Percentiles rank a stretch among this genome's conserved stretches.
Evolutionary conservation across 2,797 vertebrate genomes (phyloP).

Genomic region (Microhierax caerulescens): DNA sequence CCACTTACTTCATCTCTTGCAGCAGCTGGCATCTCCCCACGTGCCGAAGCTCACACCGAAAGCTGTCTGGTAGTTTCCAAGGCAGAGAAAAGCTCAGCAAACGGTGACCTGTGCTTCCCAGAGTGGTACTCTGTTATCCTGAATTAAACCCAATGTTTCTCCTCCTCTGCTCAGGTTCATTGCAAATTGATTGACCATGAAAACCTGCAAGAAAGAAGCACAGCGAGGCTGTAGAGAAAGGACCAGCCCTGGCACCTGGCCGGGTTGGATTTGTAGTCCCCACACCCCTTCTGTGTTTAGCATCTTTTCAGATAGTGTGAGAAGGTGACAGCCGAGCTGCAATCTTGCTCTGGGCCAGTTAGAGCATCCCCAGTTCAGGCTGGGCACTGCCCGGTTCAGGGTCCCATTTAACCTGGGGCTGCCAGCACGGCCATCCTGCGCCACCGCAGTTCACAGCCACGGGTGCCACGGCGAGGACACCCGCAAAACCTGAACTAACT

Average conservation of each 20-base stretch:
- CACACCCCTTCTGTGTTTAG: not conserved
- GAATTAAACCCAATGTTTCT: not conserved
- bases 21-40: not conserved
- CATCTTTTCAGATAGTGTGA: accelerated
- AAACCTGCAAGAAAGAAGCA: not conserved
- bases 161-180: not conserved
- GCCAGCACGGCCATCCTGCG: too few species aligned
- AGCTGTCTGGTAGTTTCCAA: not conserved
- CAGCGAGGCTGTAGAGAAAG: not conserved
- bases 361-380: not conserved
- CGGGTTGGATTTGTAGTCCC: not conserved
- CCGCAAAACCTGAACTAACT: not conserved
- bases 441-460: accelerated
- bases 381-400: not conserved
- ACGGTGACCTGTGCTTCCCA: not conserved
- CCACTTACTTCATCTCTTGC: not conserved
- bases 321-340: not conserved
- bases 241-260: not conserved
- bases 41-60: accelerated
- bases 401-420: accelerated
- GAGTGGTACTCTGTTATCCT: not conserved
- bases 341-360: not conserved
- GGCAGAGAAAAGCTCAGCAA: not conserved
- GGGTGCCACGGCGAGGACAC: not conserved
- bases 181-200: not conserved